A percentile compares a stretch with the other conserved stretches of the same genome.
Evolutionary conservation across 1,140 invertebrate species (phyloP).

Genomic region (Musca vetustissima): DNA sequence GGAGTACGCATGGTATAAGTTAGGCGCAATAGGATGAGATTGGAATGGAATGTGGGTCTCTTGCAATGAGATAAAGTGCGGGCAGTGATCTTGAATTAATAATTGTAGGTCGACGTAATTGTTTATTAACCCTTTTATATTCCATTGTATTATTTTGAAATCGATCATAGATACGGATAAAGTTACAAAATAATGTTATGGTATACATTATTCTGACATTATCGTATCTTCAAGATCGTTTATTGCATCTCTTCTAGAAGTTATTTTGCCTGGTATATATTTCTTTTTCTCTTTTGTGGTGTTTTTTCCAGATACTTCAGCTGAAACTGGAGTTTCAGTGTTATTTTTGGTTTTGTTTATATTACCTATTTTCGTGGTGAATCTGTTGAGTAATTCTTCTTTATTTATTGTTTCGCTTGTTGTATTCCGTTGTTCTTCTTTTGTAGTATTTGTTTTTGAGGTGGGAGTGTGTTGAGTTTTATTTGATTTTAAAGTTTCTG

Average conservation of each 20-base stretch:
- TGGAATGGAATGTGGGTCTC: neutral
- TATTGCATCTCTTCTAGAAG: neutral
- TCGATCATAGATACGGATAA: neutral
- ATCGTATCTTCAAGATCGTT: neutral
- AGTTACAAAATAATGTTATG: neutral
- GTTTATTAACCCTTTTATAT: neutral
- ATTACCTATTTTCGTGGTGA: no score
- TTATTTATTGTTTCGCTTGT: no score
- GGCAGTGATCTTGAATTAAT: neutral
- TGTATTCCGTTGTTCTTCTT: no score
- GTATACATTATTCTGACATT: neutral
- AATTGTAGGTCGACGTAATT: conserved; percentile 1
- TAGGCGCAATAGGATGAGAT: neutral
- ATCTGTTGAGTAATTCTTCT: no score
- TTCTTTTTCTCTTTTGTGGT: no score
- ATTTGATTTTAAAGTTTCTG: neutral
- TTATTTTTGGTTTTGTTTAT: no score
- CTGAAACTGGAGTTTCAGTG: no score
- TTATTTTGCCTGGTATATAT: no score
- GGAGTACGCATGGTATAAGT: neutral
- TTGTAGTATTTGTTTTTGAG: neutral
- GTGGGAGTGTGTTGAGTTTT: neutral
- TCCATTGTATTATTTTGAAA: no score
- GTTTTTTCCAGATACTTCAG: no score
- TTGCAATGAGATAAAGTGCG: neutral